Evolutionary conservation across 2,888 invertebrate genomes (phyloP), one percentile per base, ranked within the genome.

Genomic region (Hoplodrina blanda): DNA sequence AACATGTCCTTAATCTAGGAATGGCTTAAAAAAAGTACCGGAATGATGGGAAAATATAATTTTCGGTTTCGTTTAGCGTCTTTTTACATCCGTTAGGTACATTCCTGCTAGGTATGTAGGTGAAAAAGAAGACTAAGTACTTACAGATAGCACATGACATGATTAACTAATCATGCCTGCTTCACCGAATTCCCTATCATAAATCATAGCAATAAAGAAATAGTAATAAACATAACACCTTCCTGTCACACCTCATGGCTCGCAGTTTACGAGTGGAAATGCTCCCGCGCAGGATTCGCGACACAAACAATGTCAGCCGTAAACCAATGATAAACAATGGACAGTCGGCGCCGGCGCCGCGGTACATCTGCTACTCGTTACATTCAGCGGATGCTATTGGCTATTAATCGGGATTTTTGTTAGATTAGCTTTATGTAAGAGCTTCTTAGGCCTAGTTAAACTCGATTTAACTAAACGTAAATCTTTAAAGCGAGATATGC

Each of bases 321-420:
- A 87, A 87, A 87, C 69, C 69, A 57, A 65, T 19, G 19, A 69
- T 89, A 89, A 90, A 91, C 89, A 89, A 46, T 66, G 54, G 62
- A 73, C 80, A 63, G 67, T 37, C 83, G 85, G 92, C 93, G 93
- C 92, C 91, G 93, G 92, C 93, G 93, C 90, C 82, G 62, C 33
- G 5, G 7, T 33, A 71, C 89, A 89, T 88, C 78, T 88, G 89
- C 56, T 63, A 53, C n/a, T 56, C 74, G 83, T 84, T 76, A 76
- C 30, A 50, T 37, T 49, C 68, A 55, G 55, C 76, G 74, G 77
- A 84, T 76, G 72, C 44, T 64, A 80, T 76, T 76, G 60, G 33
- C 65, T 69, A 60, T 69, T 67, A 62, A 79, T 76, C 44, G 13
- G 17, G 37, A 76, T 55, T 55, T 75, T 17, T 50, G 50, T 55